Evolutionary conservation across 2,888 invertebrate species (phyloP), one percentile per base, ranked within the genome.

Genomic region (Dusona sp.): DNA sequence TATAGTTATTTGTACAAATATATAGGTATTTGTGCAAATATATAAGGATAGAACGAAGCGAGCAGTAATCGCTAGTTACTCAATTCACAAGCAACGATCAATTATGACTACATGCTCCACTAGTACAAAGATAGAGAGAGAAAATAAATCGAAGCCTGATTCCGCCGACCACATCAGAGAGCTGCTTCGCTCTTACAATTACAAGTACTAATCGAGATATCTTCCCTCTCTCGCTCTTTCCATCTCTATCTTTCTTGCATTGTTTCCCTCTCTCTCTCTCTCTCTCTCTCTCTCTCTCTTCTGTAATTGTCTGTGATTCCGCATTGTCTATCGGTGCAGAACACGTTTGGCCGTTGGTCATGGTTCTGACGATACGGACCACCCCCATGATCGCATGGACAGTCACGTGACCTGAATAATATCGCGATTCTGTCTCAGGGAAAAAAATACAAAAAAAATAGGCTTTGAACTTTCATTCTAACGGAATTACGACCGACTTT

Each of bases 241-340:
- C 3, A 11, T 16, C 25, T 33, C 45, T 29, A 38, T 13, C 25
- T 51, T 48, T 57, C 70, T 54, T 61, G 11, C 65, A 65, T 65
- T 64, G 72, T 70, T 72, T 67, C 65, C 36, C 36, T 61, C n/a
- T 16, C 29, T 16, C 22, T 7, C n/a, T 51, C 45, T 72, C 51
- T 42, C 38, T 22, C 51, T 72, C 19, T 6, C 42, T 29, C 51
- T 54, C 74, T 57, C 73, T 16, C 61, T 74, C 84, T 83, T 79
- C 77, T 85, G 81, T 88, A 88, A 88, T 88, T 88, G 84, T 81
- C 86, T 82, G 83, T 88, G 84, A 87, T 86, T 86, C 82, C 84
- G 82, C 83, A 87, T 88, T 87, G 86, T 87, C 86, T 68, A 86
- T 81, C 85, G 86, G 42, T 86, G 83, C 86, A 81, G 83, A 87